These are phyloP conservation scores for Naso thynnoides DNA, from an alignment of 2,797 vertebrate genomes.

Conservation along the genomic window DNA sequence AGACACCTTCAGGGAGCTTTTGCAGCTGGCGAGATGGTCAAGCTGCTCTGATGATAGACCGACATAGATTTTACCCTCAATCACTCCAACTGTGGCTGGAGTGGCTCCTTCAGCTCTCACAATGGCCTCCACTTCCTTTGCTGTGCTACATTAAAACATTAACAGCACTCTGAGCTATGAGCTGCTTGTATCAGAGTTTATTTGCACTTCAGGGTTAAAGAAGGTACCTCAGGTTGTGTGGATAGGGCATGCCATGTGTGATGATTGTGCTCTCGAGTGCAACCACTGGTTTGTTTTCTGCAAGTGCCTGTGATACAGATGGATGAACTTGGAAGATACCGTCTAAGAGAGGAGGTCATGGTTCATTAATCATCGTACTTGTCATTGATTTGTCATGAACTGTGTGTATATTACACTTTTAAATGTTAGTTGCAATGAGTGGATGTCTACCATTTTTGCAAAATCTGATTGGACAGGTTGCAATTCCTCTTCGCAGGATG, in stretches of 20 bases:
- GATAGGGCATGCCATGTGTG: constrained; percentile 94
- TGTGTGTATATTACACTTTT: not conserved
- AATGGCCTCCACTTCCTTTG: constrained; percentile 88
- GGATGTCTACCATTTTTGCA: constrained; percentile 73
- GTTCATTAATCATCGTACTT: not conserved
- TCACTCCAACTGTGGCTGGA: constrained; percentile 88
- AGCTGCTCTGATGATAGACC: constrained; percentile 87
- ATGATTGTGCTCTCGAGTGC: constrained; percentile 94
- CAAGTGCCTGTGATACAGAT: constrained; percentile 85
- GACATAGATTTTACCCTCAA: constrained; percentile 86
- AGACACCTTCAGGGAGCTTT: constrained; percentile 84
- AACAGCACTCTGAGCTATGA: not conserved
- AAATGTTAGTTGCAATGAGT: not conserved
- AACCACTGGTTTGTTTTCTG: constrained; percentile 86
- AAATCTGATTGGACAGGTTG: constrained; percentile 62
- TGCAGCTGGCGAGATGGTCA: constrained; percentile 82
- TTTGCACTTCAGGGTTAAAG: not conserved
- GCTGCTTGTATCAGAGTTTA: not conserved
- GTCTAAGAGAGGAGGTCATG: constrained; percentile 74
- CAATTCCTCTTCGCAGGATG: constrained; percentile 67
- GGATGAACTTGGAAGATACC: constrained; percentile 86
- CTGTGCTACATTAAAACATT: constrained; percentile 79
- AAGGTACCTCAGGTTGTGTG: constrained; percentile 89
- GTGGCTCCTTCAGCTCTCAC: constrained; percentile 85
- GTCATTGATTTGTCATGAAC: not conserved